These are phyloP conservation scores for Sisyra nigra DNA, from an alignment of 2,888 invertebrate species.

Conservation along the genomic window DNA sequence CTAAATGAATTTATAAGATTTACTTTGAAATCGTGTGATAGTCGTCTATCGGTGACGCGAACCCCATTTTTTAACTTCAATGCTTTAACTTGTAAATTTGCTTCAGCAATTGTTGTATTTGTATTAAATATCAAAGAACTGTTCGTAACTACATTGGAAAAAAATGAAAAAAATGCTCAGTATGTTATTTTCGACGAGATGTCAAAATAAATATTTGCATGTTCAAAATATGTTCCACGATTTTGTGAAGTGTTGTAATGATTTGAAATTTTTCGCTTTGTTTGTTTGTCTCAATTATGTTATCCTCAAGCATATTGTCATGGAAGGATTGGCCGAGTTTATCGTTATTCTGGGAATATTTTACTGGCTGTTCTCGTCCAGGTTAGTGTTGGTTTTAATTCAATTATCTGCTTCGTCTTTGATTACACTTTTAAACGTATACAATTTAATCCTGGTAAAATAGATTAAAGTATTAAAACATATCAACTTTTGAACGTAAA, in stretches of 20 bases:
- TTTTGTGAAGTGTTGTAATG: not conserved
- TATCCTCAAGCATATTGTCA: conserved; percentile 3
- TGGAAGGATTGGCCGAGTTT: conserved; percentile 8
- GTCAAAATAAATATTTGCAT: conserved; percentile 4
- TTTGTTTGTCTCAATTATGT: conserved; percentile 2
- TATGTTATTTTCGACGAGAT: conserved; percentile 1
- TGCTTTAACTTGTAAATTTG: too few relatives aligned
- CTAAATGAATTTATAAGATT: too few relatives aligned
- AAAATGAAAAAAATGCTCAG: not conserved
- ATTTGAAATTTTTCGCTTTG: conserved; percentile 3
- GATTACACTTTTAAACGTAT: too few relatives aligned
- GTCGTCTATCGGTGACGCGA: too few relatives aligned
- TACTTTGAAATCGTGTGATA: too few relatives aligned
- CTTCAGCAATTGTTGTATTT: too few relatives aligned
- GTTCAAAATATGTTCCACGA: conserved; percentile 3
- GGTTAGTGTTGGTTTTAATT: conserved; percentile 5
- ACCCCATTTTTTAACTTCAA: too few relatives aligned
- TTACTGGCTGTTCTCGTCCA: conserved; percentile 22
- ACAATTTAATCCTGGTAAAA: too few relatives aligned
- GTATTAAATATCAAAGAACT: too few relatives aligned
- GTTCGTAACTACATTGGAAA: not conserved
- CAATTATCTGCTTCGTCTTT: too few relatives aligned
- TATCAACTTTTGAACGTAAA: too few relatives aligned
- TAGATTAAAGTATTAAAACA: too few relatives aligned
- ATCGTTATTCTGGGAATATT: conserved; percentile 14